These are phyloP conservation scores for Margaritifera margaritifera DNA, from an alignment of 2,888 invertebrate species.

Conservation along the genomic window DNA sequence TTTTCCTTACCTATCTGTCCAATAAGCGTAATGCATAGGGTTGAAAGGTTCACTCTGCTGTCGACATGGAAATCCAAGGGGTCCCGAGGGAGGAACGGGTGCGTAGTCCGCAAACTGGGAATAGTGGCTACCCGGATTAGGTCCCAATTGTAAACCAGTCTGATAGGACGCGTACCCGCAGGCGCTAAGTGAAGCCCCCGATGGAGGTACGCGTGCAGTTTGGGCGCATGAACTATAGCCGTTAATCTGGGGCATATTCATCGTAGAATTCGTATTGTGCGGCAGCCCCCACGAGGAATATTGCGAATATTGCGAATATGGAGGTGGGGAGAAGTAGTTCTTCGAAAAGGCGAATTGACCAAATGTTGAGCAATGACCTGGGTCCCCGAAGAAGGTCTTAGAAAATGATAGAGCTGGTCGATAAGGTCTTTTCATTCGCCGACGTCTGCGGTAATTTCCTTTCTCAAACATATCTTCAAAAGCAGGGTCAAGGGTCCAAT, in stretches of 20 bases:
- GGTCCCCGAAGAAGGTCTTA: constrained; percentile 66
- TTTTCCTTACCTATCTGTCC: constrained; percentile 43
- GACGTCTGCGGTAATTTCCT: constrained; percentile 94
- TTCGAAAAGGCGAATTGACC: constrained; percentile 61
- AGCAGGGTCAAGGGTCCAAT: constrained; percentile 96
- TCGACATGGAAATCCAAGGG: constrained; percentile 57
- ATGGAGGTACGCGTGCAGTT: constrained; percentile 35
- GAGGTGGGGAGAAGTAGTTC: constrained; percentile 58
- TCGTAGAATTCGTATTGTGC: constrained; percentile 43
- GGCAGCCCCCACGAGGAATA: constrained; percentile 54
- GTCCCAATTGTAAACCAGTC: constrained; percentile 51
- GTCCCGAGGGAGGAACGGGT: constrained; percentile 41
- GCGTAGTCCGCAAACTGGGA: constrained; percentile 60
- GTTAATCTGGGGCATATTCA: constrained; percentile 47
- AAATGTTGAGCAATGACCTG: constrained; percentile 55
- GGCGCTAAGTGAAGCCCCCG: constrained; percentile 34
- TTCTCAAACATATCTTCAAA: constrained; percentile 99
- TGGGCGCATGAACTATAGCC: constrained; percentile 59
- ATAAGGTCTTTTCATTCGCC: constrained; percentile 87
- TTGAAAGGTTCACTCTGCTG: constrained; percentile 59
- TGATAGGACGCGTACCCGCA: constrained; percentile 46
- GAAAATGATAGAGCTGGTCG: constrained; percentile 64
- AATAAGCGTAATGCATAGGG: constrained; percentile 60
- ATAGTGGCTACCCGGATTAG: constrained; percentile 46
- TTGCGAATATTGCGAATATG: constrained; percentile 57